Evolutionary conservation across 2,113 vertebrate genomes (phyloP).

Genomic region (Raja brachyura): DNA sequence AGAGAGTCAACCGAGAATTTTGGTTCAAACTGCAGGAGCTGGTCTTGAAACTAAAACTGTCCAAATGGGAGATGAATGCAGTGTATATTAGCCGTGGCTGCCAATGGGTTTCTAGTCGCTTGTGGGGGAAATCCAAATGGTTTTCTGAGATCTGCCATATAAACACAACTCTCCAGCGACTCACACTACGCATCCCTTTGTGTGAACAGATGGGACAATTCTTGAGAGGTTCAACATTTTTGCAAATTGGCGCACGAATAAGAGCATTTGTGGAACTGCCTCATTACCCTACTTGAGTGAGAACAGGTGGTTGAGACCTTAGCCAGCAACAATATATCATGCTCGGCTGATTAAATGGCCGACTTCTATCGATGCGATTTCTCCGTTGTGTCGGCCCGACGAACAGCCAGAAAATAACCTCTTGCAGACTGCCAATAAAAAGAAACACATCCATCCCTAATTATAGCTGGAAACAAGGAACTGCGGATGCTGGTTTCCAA

Average conservation of each 20-base stretch:
- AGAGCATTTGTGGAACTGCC: neutral
- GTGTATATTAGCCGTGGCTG: no score
- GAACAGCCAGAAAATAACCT: neutral
- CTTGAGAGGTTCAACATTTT: constrained; percentile 26
- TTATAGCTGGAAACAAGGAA: neutral
- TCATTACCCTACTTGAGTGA: constrained; percentile 34
- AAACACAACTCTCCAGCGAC: neutral
- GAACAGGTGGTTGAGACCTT: constrained; percentile 35
- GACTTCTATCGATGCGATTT: constrained; percentile 7
- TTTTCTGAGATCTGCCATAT: constrained; percentile 1
- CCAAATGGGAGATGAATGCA: no score
- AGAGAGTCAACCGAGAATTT: no score
- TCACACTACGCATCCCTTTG: constrained; percentile 7
- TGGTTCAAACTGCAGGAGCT: no score
- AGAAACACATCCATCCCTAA: neutral
- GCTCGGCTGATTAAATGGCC: constrained; percentile 11
- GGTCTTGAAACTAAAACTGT: no score
- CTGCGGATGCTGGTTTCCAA: no score
- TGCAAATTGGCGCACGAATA: constrained; percentile 14
- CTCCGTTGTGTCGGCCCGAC: neutral
- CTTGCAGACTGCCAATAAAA: neutral
- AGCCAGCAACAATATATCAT: neutral
- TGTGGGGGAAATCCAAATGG: neutral
- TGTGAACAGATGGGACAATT: constrained; percentile 32
- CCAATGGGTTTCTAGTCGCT: no score